These are phyloP conservation scores for Zosterops hypoxanthus DNA, from an alignment of 2,113 vertebrate species.

Conservation along the genomic window DNA sequence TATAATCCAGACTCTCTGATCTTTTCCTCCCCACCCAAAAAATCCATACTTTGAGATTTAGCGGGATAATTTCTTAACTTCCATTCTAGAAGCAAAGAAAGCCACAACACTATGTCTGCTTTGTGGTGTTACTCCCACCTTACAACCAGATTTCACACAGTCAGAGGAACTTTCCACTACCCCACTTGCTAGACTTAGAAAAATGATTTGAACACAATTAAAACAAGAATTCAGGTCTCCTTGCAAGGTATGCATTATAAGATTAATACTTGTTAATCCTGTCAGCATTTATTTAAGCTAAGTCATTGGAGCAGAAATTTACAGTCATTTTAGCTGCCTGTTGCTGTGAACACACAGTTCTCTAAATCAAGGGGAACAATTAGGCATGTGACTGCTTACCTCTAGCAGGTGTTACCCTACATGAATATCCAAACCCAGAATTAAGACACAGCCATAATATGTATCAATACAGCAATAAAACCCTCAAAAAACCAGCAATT, in stretches of 20 bases:
- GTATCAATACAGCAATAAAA: not conserved
- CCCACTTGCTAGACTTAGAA: not conserved
- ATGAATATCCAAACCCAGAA: not conserved
- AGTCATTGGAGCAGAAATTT: not conserved
- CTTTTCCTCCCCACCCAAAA: not conserved
- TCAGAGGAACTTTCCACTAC: not conserved
- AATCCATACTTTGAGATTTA: not conserved
- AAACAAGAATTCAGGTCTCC: not conserved
- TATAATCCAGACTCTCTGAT: not conserved
- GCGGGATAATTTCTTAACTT: not conserved
- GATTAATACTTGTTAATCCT: slow-evolving; percentile 23
- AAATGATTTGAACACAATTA: not conserved
- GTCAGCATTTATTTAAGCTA: slow-evolving; percentile 6
- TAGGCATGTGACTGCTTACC: not conserved
- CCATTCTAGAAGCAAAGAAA: not conserved
- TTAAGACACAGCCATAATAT: not conserved
- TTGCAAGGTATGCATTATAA: not conserved
- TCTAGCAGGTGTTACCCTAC: not conserved
- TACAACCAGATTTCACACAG: not conserved
- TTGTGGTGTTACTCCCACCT: not conserved
- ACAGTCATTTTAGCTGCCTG: not conserved
- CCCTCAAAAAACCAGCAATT: rapidly evolving
- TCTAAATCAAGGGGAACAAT: not conserved
- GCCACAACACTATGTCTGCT: not conserved
- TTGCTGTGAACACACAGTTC: not conserved